Base-by-base conservation (phyloP, 1,140 invertebrate genomes). In the Drosophila teissieri region DNA sequence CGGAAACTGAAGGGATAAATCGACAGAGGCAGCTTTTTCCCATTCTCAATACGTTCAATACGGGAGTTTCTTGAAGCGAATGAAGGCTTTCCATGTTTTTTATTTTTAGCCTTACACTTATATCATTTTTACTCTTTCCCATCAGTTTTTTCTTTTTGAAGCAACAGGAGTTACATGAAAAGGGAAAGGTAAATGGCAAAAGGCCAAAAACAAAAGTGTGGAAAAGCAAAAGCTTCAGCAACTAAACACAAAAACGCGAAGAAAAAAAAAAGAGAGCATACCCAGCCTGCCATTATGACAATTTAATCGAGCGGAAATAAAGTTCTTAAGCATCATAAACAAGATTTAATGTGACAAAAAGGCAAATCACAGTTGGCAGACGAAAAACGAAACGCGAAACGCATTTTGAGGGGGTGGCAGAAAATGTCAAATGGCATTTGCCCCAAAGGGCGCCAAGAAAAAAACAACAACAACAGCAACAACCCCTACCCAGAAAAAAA, bases 311-410 rank as follows among this genome's bases (percentile, higher is more conserved):
- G 75, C 84, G 84, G 73, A 86, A 86, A 83, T 88, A 88, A 86
- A 88, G 75, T 88, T 73, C 75, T 76, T 83, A 88, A 79, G 72
- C 83, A 60, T 88, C 82, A 88, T 86, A 86, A 86, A 86, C 83
- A 86, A 86, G 82, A 86, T 86, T 86, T 86, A 86, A 88, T 88
- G 82, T 86, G 83, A 86, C 79, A 86, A 86, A 86, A 86, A 88
- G 77, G 83, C 82, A 85, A 85, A 85, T 85, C 82, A 88, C 82
- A 88, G 70, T 31, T 49, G 51, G 37, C 56, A 68, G 44, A 15
- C 7, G 24, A 15, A 53, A 54, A 6, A 10, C 24, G 36, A 36
- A 65, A 39, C 31, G 58, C 58, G 44, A 67, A 63, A 63, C 63
- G 56, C 63, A 63, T 67, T 67, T 65, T 5, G 15, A 51, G 39